phyloP scores from a whole-genome alignment of 2,797 vertebrate genomes.

The Psittacula derbiana region DNA sequence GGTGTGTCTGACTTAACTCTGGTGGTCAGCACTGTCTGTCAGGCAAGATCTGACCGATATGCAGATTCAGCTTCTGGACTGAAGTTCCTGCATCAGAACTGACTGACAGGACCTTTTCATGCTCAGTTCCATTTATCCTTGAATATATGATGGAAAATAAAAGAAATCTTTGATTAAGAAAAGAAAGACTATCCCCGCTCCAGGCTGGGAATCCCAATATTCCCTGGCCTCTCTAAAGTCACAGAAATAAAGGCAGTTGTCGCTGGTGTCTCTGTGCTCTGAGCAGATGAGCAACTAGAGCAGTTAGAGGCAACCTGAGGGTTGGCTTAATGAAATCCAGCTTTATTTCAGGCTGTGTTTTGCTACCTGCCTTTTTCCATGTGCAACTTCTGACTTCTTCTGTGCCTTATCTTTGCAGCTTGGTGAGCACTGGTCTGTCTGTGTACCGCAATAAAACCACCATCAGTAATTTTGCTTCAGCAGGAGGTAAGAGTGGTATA shows the following conservation, averaged over 20 bases:
- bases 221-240: not conserved
- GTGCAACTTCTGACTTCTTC: not conserved
- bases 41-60: not conserved
- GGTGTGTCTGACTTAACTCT: not conserved
- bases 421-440: conserved; percentile 83
- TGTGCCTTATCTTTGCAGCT: conserved; percentile 72
- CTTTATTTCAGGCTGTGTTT: not conserved
- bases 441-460: conserved; percentile 83
- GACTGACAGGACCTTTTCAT: not conserved
- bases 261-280: fast-evolving
- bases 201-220: not conserved
- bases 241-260: not conserved
- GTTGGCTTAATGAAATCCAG: not conserved
- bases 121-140: not conserved
- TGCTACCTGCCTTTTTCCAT: not conserved
- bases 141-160: not conserved
- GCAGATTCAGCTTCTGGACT: not conserved
- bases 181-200: not conserved
- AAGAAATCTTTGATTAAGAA: not conserved
- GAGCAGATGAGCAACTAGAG: not conserved
- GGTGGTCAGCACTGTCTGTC: not conserved
- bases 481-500: conserved; percentile 85
- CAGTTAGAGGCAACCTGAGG: not conserved
- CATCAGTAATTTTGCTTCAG: conserved; percentile 82
- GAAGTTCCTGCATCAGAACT: not conserved